Evolutionary conservation across 2,797 vertebrate species (phyloP).

Genomic region (Pachyuromys duprasi): DNA sequence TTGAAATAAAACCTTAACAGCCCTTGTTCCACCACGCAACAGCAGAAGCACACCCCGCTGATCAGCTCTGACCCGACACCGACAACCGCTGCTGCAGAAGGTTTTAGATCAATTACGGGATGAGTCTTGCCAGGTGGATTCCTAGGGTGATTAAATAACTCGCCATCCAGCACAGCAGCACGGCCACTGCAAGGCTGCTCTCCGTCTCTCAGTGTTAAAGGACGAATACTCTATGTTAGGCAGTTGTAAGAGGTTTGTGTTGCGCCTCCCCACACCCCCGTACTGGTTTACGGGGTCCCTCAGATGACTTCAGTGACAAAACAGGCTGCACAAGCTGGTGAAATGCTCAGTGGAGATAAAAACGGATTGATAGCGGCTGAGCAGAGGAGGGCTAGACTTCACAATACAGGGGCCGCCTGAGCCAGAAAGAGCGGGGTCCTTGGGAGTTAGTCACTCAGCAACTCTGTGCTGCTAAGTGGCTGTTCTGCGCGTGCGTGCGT

Average conservation of each 20-base stretch:
- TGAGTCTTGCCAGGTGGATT: background rate
- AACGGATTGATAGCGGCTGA: background rate
- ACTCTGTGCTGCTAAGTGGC: background rate
- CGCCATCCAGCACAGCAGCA: background rate
- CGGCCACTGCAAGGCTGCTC: background rate
- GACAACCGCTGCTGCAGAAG: conserved; percentile 45
- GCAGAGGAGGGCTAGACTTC: background rate
- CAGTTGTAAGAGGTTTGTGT: background rate
- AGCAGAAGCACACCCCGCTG: background rate
- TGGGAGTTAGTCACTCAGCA: background rate
- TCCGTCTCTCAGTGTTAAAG: background rate
- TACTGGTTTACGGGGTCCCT: background rate
- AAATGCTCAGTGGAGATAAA: background rate
- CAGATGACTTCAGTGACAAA: background rate
- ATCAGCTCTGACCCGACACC: conserved; percentile 38
- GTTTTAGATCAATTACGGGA: conserved; percentile 53
- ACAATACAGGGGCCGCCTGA: background rate
- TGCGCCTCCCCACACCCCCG: background rate
- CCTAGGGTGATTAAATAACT: conserved; percentile 24
- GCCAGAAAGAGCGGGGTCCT: background rate
- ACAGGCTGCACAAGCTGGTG: background rate
- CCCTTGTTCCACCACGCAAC: background rate
- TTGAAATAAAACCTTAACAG: conserved; percentile 77
- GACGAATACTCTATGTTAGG: background rate
- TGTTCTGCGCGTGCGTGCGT: too few relatives aligned